Evolutionary conservation across 2,888 invertebrate species (phyloP).

Genomic region (Eremobia ochroleuca): DNA sequence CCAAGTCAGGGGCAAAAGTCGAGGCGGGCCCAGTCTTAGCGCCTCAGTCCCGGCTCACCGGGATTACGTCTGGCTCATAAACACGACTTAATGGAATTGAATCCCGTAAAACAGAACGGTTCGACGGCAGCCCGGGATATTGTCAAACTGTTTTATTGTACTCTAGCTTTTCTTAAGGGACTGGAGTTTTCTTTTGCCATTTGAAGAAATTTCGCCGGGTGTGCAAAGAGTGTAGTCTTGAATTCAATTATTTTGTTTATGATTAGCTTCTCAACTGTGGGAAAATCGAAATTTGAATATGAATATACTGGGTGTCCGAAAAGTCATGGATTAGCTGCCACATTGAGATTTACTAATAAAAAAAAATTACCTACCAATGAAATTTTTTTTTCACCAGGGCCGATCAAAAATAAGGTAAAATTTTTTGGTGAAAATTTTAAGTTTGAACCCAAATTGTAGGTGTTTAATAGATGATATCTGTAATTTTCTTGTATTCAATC

Average conservation of each 20-base stretch:
- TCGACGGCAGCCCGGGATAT: constrained; percentile 62
- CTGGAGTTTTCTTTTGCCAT: background rate
- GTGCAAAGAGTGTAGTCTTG: background rate
- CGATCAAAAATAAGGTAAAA: too few species aligned
- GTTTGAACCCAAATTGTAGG: too few species aligned
- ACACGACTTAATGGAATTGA: constrained; percentile 83
- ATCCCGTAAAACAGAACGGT: constrained; percentile 82
- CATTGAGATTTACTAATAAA: too few species aligned
- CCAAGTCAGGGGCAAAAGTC: constrained; percentile 60
- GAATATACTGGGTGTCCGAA: too few species aligned
- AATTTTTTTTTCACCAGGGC: too few species aligned
- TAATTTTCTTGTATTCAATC: too few species aligned
- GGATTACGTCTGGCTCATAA: constrained; percentile 79
- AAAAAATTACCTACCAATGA: too few species aligned
- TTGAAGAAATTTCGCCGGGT: background rate
- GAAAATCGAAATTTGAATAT: too few species aligned
- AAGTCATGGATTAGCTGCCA: too few species aligned
- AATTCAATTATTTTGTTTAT: background rate
- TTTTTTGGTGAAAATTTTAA: too few species aligned
- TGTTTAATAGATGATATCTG: too few species aligned
- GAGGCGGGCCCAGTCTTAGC: constrained; percentile 53
- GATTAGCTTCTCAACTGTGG: too few species aligned
- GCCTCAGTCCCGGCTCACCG: constrained; percentile 59
- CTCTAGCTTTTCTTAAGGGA: constrained; percentile 3
- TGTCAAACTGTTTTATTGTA: constrained; percentile 67